Evolutionary conservation across 1,140 invertebrate genomes (phyloP).

Genomic region (Akabosia matsudoensis): DNA sequence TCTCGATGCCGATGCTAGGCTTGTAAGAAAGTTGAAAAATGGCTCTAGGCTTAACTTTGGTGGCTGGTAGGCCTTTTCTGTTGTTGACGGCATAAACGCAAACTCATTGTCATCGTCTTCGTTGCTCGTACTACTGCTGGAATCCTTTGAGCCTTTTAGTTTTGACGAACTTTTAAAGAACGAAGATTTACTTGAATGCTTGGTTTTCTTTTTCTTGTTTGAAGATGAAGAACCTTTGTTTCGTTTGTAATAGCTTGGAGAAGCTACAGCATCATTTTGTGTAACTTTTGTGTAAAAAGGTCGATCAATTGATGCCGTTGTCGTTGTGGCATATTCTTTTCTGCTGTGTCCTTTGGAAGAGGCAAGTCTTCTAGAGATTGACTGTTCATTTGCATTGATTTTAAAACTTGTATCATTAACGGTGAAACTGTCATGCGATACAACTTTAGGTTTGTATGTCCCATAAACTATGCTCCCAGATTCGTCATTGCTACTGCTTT

Average conservation of each 20-base stretch:
- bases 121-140: background rate
- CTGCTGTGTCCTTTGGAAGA: background rate
- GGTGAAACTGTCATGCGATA: background rate
- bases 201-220: background rate
- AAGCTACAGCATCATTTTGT: background rate
- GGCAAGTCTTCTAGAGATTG: background rate
- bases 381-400: background rate
- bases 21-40: conserved; percentile 10
- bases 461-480: too few relatives aligned
- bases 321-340: background rate
- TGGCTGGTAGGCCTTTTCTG: background rate
- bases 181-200: background rate
- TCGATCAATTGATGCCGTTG: background rate
- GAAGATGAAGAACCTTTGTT: background rate
- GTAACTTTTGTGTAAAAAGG: conserved; percentile 20
- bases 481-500: background rate
- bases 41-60: conserved; percentile 14
- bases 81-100: background rate
- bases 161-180: background rate
- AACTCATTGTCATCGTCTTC: background rate
- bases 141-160: background rate
- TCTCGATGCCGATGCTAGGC: background rate
- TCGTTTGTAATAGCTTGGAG: background rate
- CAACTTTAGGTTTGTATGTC: too few relatives aligned
- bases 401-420: background rate